These are phyloP conservation scores for Mesorhabditis spiculigera DNA, from an alignment of 2,888 invertebrate species.

Conservation along the genomic window DNA sequence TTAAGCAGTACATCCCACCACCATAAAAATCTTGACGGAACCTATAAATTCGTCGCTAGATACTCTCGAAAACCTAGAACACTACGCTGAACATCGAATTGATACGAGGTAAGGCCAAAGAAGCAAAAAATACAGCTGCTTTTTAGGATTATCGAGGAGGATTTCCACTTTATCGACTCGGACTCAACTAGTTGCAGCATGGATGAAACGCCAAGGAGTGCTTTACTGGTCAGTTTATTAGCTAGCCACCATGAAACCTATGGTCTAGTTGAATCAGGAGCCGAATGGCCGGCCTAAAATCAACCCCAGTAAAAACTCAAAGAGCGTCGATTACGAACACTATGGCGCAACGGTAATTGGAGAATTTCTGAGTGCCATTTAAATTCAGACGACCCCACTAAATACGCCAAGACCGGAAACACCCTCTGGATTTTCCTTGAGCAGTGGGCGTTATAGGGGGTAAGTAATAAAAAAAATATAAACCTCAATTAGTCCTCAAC, in stretches of 20 bases:
- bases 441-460: background rate
- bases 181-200: background rate
- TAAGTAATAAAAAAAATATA: background rate
- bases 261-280: too few relatives aligned
- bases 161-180: background rate
- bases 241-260: too few relatives aligned
- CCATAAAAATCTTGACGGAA: background rate
- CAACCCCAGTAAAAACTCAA: too few relatives aligned
- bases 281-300: too few relatives aligned
- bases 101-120: background rate
- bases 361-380: too few relatives aligned
- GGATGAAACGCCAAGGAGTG: conserved; percentile 5
- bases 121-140: background rate
- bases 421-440: background rate
- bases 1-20: too few relatives aligned
- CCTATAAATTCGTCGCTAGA: background rate
- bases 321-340: background rate
- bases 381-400: background rate
- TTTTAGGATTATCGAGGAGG: background rate
- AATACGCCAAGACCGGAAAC: background rate
- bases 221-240: background rate
- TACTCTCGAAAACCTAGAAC: background rate
- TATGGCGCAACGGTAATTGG: background rate
- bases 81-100: background rate
- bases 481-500: too few relatives aligned